Percentiles rank a stretch among this genome's conserved stretches.
These are phyloP conservation scores for Plestiodon gilberti DNA, from an alignment of 2,113 vertebrate species.

Conservation along the genomic window DNA sequence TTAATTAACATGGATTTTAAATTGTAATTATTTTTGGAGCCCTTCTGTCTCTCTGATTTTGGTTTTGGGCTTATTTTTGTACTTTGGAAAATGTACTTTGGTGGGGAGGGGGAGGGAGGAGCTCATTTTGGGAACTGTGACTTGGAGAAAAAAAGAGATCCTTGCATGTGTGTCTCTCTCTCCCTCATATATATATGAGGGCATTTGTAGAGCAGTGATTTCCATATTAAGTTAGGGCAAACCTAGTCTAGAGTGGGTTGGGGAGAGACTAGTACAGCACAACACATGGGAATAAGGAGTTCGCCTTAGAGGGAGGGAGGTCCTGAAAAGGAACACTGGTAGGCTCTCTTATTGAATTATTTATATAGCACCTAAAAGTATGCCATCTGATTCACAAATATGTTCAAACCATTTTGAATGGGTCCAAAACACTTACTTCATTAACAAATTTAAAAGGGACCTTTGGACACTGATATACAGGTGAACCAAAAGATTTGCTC, in stretches of 20 bases:
- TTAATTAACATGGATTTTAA: too few relatives aligned
- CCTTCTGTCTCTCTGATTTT: too few relatives aligned
- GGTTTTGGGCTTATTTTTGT: too few relatives aligned
- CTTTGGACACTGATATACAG: not conserved
- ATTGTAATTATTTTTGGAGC: too few relatives aligned
- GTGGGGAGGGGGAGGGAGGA: too few relatives aligned
- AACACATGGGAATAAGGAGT: not conserved
- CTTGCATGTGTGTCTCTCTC: too few relatives aligned
- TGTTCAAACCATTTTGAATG: not conserved
- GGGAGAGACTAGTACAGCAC: not conserved
- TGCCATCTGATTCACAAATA: not conserved
- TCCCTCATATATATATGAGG: too few relatives aligned
- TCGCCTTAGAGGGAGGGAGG: not conserved
- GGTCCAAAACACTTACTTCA: slow-evolving; percentile 1
- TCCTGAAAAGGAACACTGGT: not conserved
- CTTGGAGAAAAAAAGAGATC: too few relatives aligned
- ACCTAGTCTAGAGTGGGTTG: not conserved
- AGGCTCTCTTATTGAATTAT: not conserved
- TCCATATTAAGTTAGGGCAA: not conserved
- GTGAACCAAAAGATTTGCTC: not conserved
- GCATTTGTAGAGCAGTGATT: not conserved
- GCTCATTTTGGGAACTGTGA: too few relatives aligned
- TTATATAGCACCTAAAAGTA: not conserved
- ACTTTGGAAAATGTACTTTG: too few relatives aligned
- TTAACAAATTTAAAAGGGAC: not conserved